Conservation (phyloP, 2,888 invertebrate species). For the Lamellibrachia satsuma region DNA sequence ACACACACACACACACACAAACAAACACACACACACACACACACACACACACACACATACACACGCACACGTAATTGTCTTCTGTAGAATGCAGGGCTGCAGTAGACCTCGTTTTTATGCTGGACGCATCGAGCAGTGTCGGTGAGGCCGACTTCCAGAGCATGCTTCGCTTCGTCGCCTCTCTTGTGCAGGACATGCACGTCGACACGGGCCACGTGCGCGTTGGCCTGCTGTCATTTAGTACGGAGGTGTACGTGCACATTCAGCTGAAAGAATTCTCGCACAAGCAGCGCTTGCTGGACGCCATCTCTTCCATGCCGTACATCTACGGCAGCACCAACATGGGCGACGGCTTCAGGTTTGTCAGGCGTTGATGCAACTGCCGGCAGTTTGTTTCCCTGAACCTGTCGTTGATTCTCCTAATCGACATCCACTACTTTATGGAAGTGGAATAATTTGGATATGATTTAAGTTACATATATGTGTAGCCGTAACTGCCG, state of each 20-base stretch:
- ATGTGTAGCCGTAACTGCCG: no score
- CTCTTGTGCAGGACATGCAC: conserved; percentile 33
- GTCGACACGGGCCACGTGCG: conserved; percentile 37
- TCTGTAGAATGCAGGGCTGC: conserved; percentile 31
- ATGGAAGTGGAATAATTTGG: no score
- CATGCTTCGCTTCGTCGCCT: conserved; percentile 34
- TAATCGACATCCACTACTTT: no score
- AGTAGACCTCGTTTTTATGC: conserved; percentile 38
- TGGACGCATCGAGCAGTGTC: conserved; percentile 40
- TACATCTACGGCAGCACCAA: conserved; percentile 49
- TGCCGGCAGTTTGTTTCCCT: no score
- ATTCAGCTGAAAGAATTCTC: conserved; percentile 36
- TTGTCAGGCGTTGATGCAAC: neutral
- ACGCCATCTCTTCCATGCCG: conserved; percentile 23
- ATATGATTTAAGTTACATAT: no score
- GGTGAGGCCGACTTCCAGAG: conserved; percentile 32
- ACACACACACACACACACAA: no score
- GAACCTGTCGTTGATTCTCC: no score
- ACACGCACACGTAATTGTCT: neutral
- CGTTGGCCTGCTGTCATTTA: conserved; percentile 37
- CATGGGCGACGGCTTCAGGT: conserved; percentile 50
- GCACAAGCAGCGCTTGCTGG: conserved; percentile 25
- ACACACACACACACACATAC: no score
- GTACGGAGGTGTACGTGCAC: conserved; percentile 28
- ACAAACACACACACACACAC: no score